Base-by-base conservation (phyloP, 2,888 invertebrate genomes). In the Apodemia hepburni region DNA sequence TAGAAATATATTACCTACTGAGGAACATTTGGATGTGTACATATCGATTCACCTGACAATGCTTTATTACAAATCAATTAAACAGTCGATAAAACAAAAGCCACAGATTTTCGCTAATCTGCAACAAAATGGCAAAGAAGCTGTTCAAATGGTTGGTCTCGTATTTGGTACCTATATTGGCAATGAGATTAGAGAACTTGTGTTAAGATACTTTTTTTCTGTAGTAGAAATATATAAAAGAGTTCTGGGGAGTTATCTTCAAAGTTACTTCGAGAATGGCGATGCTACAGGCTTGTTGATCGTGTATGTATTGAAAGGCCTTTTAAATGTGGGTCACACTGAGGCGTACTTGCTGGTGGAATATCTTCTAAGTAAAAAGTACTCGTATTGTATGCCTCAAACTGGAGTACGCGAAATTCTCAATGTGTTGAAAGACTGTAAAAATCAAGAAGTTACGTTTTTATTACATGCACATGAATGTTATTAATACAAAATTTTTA, bases 31-130 rank as follows among this genome's bases (percentile, higher is more conserved):
- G 33, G 61, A 68, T 0, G 67, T 61, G 29, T 82, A 80, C 64
- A 74, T 73, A 0, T 60, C 68, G 5, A 65, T 85, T 58, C 81
- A 85, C 68, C 67, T 82, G 18, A 81, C 74, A 0, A 83, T 83
- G 78, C 66, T 82, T 27, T 86, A 78, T 66, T 80, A 68, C 58
- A 83, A 80, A 66, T 69, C 83, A 1, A 70, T 85, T 8, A 73
- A 76, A 47, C 74, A 79, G 54, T 69, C 75, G 29, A 64, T 75
- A 3, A 73, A 75, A 65, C 69, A 76, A 12, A 70, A 70, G 33
- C 75, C 80, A 2, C 72, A 73, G 60, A 59, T 80, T 8, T 83
- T 82, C 54, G 66, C 71, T 6, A 70, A 76, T 58, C 61, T 67
- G 27, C 68, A 64, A 27, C 29, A 49, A 45, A 71, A 63, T n/a